Evolutionary conservation across 2,888 invertebrate genomes (phyloP), one percentile per base, ranked within the genome.

Genomic region (Raillietiella orientalis): DNA sequence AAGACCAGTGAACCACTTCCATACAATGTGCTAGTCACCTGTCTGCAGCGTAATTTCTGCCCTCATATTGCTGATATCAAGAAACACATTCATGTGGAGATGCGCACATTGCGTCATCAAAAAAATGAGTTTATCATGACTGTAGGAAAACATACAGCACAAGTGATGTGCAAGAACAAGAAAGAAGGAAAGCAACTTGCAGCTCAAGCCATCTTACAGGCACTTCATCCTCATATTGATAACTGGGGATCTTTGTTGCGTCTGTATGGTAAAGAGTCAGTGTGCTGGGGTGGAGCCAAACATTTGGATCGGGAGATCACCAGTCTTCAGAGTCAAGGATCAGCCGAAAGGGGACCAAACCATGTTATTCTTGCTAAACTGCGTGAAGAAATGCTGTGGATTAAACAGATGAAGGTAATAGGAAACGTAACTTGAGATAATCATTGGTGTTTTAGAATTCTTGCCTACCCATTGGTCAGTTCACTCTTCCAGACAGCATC

Each of bases 1-100:
- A 79, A 79, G 45, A 75, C 84, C 1, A 82, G 84, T 24, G 87
- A 90, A 49, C 82, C 82, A 0, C 67, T 74, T 6, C 93, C 93
- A 1, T 87, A 79, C 52, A 71, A 79, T 36, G 72, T 90, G 33
- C 54, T 93, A 28, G 53, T 79, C 24, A 87, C 82, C 4, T 87
- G 87, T 41, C 54, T 87, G 30, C 70, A 79, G 9, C 55, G 84
- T 34, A 87, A 90, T 52, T 79, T 72, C 46, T 84, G 87, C 16
- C 58, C 77, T 31, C 72, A 70, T 17, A 75, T 84, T 46, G 62
- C 75, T 23, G 65, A 75, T 40, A 72, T 84, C 30, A 61, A 67
- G 36, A 74, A 72, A 36, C 67, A 74, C 41, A 67, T 75, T 34
- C 72, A 70, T 41, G 74, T 72, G 36, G 67, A 72, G 42, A 67